Evolutionary conservation across 2,888 invertebrate species (phyloP).

Genomic region (Campaea margaritaria): DNA sequence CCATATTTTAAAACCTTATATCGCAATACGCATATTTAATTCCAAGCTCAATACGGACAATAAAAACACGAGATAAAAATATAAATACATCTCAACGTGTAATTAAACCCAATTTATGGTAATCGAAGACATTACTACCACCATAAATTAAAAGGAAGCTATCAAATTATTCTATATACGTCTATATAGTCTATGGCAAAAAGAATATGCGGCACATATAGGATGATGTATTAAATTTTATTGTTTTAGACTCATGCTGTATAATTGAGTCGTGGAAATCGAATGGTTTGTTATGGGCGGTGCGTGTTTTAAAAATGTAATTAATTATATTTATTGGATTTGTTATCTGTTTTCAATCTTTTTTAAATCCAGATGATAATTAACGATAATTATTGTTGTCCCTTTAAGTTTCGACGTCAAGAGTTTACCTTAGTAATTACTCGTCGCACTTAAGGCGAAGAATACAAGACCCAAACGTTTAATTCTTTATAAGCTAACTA

Average conservation of each 20-base stretch:
- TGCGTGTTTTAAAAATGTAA: conserved; percentile 52
- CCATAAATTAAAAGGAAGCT: conserved; percentile 62
- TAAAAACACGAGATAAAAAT: conserved; percentile 36
- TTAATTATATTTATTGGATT: conserved; percentile 54
- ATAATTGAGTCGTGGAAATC: conserved; percentile 68
- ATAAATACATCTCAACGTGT: conserved; percentile 53
- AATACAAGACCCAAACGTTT: too few species aligned
- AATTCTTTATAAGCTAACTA: too few species aligned
- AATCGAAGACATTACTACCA: conserved; percentile 63
- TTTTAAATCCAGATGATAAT: background rate
- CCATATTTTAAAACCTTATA: conserved; percentile 6
- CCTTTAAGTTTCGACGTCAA: too few species aligned
- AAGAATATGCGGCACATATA: conserved; percentile 33
- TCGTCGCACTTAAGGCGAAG: too few species aligned
- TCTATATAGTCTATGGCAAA: too few species aligned
- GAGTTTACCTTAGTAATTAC: too few species aligned
- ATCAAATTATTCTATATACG: conserved; percentile 57
- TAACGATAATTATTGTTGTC: background rate
- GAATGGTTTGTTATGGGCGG: conserved; percentile 50
- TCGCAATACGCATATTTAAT: conserved; percentile 11
- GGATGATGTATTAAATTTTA: conserved; percentile 60
- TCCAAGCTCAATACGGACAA: conserved; percentile 17
- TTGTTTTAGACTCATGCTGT: conserved; percentile 56
- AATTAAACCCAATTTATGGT: conserved; percentile 68
- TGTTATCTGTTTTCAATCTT: conserved; percentile 27